phyloP scores from a whole-genome alignment of 1,140 invertebrate genomes.

The Drosophila cardini region DNA sequence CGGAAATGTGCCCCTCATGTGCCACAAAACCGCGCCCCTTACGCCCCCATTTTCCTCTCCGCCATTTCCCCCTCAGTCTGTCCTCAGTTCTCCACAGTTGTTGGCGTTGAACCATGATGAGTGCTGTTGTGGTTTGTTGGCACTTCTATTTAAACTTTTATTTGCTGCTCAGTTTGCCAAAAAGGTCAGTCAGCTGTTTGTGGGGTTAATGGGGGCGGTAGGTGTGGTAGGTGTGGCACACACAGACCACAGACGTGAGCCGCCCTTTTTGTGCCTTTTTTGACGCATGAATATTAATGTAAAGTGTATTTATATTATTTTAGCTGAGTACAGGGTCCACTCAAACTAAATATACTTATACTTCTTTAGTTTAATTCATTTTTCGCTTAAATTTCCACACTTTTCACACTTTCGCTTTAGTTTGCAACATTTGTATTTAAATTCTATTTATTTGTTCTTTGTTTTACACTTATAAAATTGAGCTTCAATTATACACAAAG shows the following conservation, averaged over 20 bases:
- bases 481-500: slow-evolving; percentile 2
- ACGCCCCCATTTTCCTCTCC: neutral
- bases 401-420: neutral
- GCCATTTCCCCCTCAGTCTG: neutral
- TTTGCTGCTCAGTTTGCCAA: slow-evolving; percentile 72
- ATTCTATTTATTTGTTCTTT: slow-evolving; percentile 1
- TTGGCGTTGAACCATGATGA: slow-evolving; percentile 75
- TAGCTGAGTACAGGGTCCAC: neutral
- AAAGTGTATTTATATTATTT: slow-evolving; percentile 55
- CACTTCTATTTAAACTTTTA: slow-evolving; percentile 83
- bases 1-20: slow-evolving; percentile 34
- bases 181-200: slow-evolving; percentile 59
- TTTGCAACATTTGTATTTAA: neutral
- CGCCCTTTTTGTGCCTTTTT: neutral
- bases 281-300: slow-evolving; percentile 70
- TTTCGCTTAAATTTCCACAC: neutral
- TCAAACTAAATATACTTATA: neutral
- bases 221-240: neutral
- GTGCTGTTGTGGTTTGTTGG: slow-evolving; percentile 82
- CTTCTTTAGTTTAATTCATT: neutral
- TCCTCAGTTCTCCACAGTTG: neutral
- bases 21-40: neutral
- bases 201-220: neutral
- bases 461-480: slow-evolving; percentile 1
- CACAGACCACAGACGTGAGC: neutral